A percentile compares a stretch with the other conserved stretches of the same genome.
Evolutionary conservation across 1,140 invertebrate species (phyloP).

Genomic region (Semibalanus balanoides): DNA sequence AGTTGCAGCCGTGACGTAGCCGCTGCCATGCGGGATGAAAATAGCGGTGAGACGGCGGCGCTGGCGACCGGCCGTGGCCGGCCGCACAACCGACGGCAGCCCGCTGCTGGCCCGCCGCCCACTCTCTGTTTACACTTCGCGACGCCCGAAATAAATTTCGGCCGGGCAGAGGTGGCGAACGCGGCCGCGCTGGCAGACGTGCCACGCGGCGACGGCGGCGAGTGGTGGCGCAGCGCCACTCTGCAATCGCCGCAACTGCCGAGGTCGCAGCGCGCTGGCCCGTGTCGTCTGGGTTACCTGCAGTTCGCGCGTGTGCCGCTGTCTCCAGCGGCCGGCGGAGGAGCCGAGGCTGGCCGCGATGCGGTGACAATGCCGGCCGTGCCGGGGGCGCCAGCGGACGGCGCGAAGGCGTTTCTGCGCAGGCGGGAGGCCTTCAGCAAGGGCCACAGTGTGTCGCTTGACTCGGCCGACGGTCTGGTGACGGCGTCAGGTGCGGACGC

Average conservation of each 20-base stretch:
- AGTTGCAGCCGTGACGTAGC: not conserved
- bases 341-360: not conserved
- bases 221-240: not conserved
- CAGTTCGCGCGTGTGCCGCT: not conserved
- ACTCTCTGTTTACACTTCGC: not conserved
- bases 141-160: not conserved
- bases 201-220: not conserved
- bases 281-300: not conserved
- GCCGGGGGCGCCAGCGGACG: too few relatives aligned
- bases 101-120: not conserved
- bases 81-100: not conserved
- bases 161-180: not conserved
- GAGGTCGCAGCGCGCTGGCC: too few relatives aligned
- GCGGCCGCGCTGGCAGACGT: not conserved
- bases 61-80: not conserved
- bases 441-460: not conserved
- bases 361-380: not conserved
- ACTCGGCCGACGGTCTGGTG: not conserved
- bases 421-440: not conserved
- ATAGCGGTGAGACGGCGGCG: not conserved
- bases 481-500: not conserved
- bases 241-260: too few relatives aligned
- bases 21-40: not conserved
- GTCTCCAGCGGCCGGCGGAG: too few relatives aligned
- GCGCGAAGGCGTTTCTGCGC: not conserved